Evolutionary conservation across 2,797 vertebrate genomes (phyloP).

Genomic region (Sparidentex hasta): DNA sequence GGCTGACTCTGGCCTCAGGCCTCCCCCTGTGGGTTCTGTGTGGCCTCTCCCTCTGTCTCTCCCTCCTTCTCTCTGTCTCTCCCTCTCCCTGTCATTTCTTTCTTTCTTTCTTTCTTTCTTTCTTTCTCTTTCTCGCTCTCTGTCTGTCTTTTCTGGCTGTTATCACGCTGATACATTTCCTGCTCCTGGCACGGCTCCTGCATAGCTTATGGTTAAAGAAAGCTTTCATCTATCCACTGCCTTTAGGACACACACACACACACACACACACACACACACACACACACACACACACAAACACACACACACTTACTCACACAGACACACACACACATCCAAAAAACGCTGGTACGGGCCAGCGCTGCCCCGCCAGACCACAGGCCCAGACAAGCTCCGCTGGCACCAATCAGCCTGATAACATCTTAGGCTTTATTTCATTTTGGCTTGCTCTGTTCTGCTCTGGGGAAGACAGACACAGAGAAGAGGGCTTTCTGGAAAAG

Average conservation of each 20-base stretch:
- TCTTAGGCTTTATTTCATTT: constrained; percentile 85
- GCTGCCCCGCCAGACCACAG: constrained; percentile 83
- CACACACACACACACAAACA: constrained; percentile 76
- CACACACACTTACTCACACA: constrained; percentile 38
- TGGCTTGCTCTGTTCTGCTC: constrained; percentile 72
- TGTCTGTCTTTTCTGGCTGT: constrained; percentile 79
- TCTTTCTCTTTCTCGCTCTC: constrained; percentile 57
- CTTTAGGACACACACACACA: constrained; percentile 85
- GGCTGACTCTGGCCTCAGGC: constrained; percentile 70
- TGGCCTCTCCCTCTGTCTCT: constrained; percentile 61
- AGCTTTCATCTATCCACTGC: constrained; percentile 87
- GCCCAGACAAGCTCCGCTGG: constrained; percentile 86
- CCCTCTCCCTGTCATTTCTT: constrained; percentile 66
- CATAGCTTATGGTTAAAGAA: constrained; percentile 89
- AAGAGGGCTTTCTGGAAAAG: constrained; percentile 71
- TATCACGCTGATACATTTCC: constrained; percentile 88
- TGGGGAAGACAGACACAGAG: constrained; percentile 72
- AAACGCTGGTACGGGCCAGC: constrained; percentile 74
- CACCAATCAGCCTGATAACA: constrained; percentile 86
- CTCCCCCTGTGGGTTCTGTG: constrained; percentile 60
- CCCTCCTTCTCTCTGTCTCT: constrained; percentile 41
- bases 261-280: constrained; percentile 77
- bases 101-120: constrained; percentile 67
- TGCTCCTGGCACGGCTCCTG: constrained; percentile 85
- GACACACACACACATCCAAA: constrained; percentile 44